Conservation (phyloP, 2,888 invertebrate genomes). For the Tribolium freemani region DNA sequence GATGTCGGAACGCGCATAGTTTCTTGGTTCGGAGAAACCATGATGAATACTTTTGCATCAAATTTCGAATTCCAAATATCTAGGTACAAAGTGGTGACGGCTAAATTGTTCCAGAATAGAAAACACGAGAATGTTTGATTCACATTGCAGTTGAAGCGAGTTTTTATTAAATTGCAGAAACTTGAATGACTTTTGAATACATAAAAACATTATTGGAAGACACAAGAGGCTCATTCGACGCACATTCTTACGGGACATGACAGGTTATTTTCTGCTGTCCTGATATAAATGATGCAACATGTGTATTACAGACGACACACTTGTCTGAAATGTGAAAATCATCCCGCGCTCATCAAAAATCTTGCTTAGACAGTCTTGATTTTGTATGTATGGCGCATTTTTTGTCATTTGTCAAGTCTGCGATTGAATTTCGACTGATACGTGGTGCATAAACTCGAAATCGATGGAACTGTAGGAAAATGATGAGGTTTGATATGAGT, state of each 20-base stretch:
- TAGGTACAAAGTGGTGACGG: neutral
- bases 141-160: neutral
- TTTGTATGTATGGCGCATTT: neutral
- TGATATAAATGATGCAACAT: slow-evolving; percentile 8
- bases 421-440: neutral
- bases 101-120: neutral
- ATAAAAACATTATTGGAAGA: neutral
- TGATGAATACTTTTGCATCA: slow-evolving; percentile 19
- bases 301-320: neutral
- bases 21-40: slow-evolving; percentile 6
- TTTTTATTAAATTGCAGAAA: neutral
- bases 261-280: slow-evolving; percentile 14
- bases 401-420: neutral
- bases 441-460: too few species aligned
- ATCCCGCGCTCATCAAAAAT: neutral
- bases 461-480: too few species aligned
- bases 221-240: neutral
- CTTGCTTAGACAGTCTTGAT: neutral
- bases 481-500: too few species aligned
- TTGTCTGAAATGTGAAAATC: neutral
- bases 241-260: neutral
- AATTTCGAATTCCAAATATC: slow-evolving; percentile 24
- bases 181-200: neutral
- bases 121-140: neutral
- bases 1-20: slow-evolving; percentile 20